Evolutionary conservation across 37 sponge, comb jelly and placozoan species (phyloP).

Genomic region (Mnemiopsis leidyi): DNA sequence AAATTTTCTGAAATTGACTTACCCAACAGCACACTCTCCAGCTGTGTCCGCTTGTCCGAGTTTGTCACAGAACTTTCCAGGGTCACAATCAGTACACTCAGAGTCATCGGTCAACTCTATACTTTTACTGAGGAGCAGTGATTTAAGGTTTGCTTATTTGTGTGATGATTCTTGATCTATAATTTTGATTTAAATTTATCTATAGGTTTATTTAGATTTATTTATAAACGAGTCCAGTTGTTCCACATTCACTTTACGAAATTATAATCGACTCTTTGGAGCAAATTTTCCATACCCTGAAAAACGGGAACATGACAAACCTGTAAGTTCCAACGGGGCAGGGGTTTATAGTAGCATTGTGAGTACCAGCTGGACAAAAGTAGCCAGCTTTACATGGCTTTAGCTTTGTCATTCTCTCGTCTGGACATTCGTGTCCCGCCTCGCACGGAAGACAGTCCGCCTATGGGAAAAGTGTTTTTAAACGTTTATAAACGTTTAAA

Average conservation of each 20-base stretch:
- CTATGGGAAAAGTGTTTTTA: neutral
- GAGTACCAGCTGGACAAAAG: slow-evolving; percentile 64
- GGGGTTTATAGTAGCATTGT: neutral
- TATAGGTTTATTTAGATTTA: too few relatives aligned
- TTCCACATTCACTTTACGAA: too few relatives aligned
- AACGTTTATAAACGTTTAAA: neutral
- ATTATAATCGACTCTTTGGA: too few relatives aligned
- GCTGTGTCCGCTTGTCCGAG: slow-evolving; percentile 25
- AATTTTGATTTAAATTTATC: too few relatives aligned
- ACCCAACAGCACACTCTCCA: slow-evolving; percentile 26
- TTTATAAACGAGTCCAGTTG: too few relatives aligned
- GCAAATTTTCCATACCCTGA: too few relatives aligned
- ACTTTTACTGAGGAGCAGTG: too few relatives aligned
- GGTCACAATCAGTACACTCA: slow-evolving; percentile 64
- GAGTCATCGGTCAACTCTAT: neutral
- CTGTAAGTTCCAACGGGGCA: slow-evolving; percentile 70
- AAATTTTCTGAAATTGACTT: too few relatives aligned
- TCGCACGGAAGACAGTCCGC: slow-evolving; percentile 44
- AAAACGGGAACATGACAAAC: too few relatives aligned
- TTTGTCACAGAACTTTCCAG: slow-evolving; percentile 59
- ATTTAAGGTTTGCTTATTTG: too few relatives aligned
- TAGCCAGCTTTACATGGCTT: slow-evolving; percentile 51
- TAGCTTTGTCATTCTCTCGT: slow-evolving; percentile 44
- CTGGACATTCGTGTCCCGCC: slow-evolving; percentile 65
- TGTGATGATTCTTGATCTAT: too few relatives aligned